A percentile compares a stretch with the other conserved stretches of the same genome.
These are phyloP conservation scores for Odobenus rosmarus DNA, from an alignment of 2,113 vertebrate genomes.

Conservation along the genomic window DNA sequence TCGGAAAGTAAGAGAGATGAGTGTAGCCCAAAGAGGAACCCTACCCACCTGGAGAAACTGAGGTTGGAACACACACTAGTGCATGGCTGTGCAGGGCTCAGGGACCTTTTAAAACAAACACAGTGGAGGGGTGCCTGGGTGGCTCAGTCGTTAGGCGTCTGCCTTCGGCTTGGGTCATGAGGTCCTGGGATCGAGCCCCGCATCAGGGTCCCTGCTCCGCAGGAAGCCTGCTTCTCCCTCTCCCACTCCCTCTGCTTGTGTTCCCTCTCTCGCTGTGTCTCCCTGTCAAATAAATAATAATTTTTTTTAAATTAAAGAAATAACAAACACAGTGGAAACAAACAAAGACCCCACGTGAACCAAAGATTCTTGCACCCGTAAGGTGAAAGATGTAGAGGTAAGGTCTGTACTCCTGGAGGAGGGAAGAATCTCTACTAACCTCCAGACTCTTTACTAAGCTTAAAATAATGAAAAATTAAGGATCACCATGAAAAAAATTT, in stretches of 20 bases:
- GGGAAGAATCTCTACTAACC: rapidly evolving
- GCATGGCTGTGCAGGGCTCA: rapidly evolving
- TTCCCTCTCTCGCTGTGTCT: too few species aligned
- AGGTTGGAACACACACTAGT: rapidly evolving
- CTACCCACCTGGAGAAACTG: rapidly evolving
- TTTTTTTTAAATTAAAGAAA: too few species aligned
- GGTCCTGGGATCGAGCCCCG: too few species aligned
- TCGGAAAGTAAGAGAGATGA: neutral
- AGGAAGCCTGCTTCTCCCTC: too few species aligned
- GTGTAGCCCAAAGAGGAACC: neutral
- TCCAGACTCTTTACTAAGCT: too few species aligned
- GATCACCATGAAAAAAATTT: neutral
- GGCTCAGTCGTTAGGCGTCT: too few species aligned
- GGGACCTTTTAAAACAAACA: too few species aligned
- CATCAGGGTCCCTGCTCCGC: too few species aligned
- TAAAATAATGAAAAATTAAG: neutral
- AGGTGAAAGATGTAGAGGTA: rapidly evolving
- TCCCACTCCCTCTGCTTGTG: too few species aligned
- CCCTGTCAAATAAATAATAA: too few species aligned
- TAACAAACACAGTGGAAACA: neutral
- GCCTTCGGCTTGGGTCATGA: too few species aligned
- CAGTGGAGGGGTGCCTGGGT: too few species aligned
- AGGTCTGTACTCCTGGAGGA: neutral
- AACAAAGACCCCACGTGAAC: rapidly evolving
- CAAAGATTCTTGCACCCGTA: rapidly evolving